phyloP scores from a whole-genome alignment of 2,888 invertebrate genomes.

The Calameuta pallipes region DNA sequence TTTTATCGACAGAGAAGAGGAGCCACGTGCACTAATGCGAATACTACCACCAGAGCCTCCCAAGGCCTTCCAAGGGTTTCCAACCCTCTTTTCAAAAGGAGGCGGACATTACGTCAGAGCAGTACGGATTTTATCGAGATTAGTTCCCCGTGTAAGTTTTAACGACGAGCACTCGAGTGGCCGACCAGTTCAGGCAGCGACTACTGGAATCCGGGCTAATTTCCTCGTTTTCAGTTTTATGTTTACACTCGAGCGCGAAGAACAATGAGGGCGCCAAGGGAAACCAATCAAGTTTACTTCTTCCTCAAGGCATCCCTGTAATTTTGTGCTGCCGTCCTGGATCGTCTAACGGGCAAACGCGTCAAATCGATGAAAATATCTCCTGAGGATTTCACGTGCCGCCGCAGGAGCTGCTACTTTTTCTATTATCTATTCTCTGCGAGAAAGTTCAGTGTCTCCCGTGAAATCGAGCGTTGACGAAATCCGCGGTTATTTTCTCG shows the following conservation, averaged over 20 bases:
- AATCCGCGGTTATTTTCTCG: background rate
- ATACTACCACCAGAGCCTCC: background rate
- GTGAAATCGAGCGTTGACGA: background rate
- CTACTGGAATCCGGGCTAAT: slow-evolving; percentile 15
- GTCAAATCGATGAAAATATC: background rate
- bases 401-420: background rate
- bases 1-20: background rate
- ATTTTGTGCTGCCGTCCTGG: background rate
- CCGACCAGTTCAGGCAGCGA: slow-evolving; percentile 1
- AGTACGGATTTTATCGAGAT: slow-evolving; percentile 22
- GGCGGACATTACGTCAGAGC: background rate
- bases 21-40: background rate
- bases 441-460: background rate
- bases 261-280: background rate
- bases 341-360: background rate
- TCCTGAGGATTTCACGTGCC: background rate
- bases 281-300: background rate
- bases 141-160: slow-evolving; percentile 17
- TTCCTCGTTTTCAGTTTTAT: slow-evolving; percentile 25
- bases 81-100: background rate
- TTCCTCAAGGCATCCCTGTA: background rate
- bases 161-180: slow-evolving; percentile 12
- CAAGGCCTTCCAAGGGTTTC: background rate
- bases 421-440: background rate
- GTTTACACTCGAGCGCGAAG: slow-evolving; percentile 3